Base-by-base conservation (phyloP, 2,888 invertebrate species). In the Ashinkailepas kermadecensis region DNA sequence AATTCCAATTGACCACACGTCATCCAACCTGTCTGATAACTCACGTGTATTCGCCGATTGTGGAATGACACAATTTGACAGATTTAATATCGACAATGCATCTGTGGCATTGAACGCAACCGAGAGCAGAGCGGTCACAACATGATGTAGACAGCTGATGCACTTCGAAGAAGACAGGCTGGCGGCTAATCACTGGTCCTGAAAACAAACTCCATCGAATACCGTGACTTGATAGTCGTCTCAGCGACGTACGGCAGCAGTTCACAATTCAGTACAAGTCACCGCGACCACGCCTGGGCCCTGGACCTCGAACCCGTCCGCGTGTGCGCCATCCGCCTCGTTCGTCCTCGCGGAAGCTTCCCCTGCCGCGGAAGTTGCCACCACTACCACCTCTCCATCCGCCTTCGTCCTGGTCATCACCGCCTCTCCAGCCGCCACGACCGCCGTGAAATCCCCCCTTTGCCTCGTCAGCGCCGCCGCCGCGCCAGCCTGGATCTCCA, bases 21-120 rank as follows among this genome's bases (percentile, higher is more conserved):
- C 39, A 39, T 39, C 39, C 39, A 39, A 39, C 39, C 39, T 39
- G 39, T 39, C n/a, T 67, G 12, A 67, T 13, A 25, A 70, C 15
- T 70, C 23, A 70, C 70, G 39, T 70, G 12, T 70, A 70, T 70
- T 70, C 39, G 70, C 23, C 70, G 70, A 25, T 39, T 39, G 70
- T 70, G 70, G 70, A 70, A 70, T 70, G 70, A 39, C 25, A 70
- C 70, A 70, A 70, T 70, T 39, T 70, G 70, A 70, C 39, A 70
- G 70, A 70, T 64, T 13, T 25, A 25, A 39, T 13, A 15, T 62
- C 18, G 13, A 12, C 4, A 10, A 67, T 15, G 70, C 39, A 70
- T 1, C 25, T 15, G 70, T 8, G 13, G 15, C 70, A 25, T 39
- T 0, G 15, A 70, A 62, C 18, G 18, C 62, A 7, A 62, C 18